Evolutionary conservation across 1,140 invertebrate genomes (phyloP).

Genomic region (Drosophila kepulauana): DNA sequence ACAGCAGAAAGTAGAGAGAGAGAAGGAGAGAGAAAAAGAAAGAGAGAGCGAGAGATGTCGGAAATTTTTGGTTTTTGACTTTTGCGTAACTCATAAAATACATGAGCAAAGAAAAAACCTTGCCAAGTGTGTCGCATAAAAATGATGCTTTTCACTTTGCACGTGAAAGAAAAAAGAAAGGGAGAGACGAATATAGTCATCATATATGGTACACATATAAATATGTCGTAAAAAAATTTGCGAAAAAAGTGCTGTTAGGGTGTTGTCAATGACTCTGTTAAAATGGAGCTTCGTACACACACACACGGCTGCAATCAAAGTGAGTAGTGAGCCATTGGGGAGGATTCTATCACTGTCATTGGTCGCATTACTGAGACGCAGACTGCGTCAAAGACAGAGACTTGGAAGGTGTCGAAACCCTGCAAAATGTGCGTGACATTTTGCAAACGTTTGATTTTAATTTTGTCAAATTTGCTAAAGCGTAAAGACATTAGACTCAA

Average conservation of each 20-base stretch:
- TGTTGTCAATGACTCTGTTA: constrained; percentile 23
- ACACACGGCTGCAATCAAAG: constrained; percentile 47
- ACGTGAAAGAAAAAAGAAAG: not conserved
- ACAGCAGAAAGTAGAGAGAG: constrained; percentile 1
- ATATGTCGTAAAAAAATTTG: constrained; percentile 36
- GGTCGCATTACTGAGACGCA: constrained; percentile 7
- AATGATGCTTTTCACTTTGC: constrained; percentile 44
- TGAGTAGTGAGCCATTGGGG: constrained; percentile 39
- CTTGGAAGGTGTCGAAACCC: not conserved
- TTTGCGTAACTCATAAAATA: constrained; percentile 42
- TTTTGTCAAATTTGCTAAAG: constrained; percentile 43
- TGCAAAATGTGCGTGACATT: constrained; percentile 33
- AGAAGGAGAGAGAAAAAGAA: not conserved
- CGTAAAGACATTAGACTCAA: constrained; percentile 23
- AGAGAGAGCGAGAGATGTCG: not conserved
- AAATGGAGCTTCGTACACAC: constrained; percentile 27
- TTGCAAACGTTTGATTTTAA: constrained; percentile 51
- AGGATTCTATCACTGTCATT: constrained; percentile 41
- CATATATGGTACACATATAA: constrained; percentile 8
- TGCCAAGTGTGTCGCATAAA: constrained; percentile 50
- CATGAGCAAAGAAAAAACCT: constrained; percentile 35
- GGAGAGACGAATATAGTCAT: not conserved
- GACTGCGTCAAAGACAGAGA: not conserved
- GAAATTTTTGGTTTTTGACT: constrained; percentile 42
- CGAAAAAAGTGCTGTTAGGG: constrained; percentile 5